These are phyloP conservation scores for Heliconius aoede DNA, from an alignment of 2,888 invertebrate genomes.

Conservation along the genomic window DNA sequence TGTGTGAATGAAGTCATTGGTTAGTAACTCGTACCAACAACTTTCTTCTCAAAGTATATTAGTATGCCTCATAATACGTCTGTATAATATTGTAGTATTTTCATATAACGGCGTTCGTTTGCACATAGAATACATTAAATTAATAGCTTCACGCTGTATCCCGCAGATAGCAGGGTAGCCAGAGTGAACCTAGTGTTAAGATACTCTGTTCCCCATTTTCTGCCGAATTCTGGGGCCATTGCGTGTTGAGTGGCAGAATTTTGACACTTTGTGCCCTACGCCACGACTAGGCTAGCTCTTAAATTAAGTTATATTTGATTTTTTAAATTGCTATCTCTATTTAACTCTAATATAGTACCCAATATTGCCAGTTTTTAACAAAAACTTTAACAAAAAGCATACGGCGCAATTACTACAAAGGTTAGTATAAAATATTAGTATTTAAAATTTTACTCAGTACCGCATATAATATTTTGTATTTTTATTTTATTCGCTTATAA, in stretches of 20 bases:
- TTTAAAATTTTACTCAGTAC: neutral
- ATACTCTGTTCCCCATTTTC: too few relatives aligned
- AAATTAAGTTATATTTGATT: neutral
- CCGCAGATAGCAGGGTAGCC: too few relatives aligned
- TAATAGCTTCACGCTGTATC: too few relatives aligned
- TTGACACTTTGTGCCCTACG: too few relatives aligned
- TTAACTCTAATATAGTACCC: neutral
- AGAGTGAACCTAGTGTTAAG: too few relatives aligned
- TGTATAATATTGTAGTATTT: slow-evolving; percentile 20
- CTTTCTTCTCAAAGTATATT: slow-evolving; percentile 18
- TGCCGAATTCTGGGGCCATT: too few relatives aligned
- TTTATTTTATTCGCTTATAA: neutral
- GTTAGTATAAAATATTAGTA: neutral
- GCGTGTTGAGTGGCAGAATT: too few relatives aligned
- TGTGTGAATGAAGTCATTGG: slow-evolving; percentile 17
- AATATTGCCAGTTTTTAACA: neutral
- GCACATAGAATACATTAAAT: slow-evolving; percentile 3
- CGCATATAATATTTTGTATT: too few relatives aligned
- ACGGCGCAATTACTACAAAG: neutral
- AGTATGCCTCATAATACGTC: neutral
- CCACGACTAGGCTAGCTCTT: too few relatives aligned
- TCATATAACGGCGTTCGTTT: neutral
- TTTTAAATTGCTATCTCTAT: neutral
- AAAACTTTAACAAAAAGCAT: too few relatives aligned
- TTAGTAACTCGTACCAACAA: neutral